A percentile compares a stretch with the other conserved stretches of the same genome.
These are phyloP conservation scores for Neelides folsomi DNA, from an alignment of 2,888 invertebrate species.

Conservation along the genomic window DNA sequence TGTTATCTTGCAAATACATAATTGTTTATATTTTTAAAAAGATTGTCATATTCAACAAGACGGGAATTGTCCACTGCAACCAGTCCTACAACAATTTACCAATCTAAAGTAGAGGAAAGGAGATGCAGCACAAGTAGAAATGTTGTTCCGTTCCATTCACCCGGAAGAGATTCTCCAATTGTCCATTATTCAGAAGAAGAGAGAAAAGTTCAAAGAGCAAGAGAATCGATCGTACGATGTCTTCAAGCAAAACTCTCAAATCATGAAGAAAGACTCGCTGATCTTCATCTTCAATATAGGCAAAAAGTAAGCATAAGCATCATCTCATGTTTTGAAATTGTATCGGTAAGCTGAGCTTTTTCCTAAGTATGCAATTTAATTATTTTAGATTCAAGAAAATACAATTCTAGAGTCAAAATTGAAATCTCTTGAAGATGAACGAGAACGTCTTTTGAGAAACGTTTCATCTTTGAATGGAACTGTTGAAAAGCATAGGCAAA, in stretches of 20 bases:
- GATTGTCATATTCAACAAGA: no score
- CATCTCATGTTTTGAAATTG: background rate
- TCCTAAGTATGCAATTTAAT: no score
- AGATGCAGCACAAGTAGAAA: no score
- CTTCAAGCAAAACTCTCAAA: slow-evolving; percentile 26
- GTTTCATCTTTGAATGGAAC: slow-evolving; percentile 36
- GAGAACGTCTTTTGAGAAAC: slow-evolving; percentile 36
- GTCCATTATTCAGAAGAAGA: background rate
- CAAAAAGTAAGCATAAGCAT: slow-evolving; percentile 16
- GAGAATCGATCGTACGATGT: slow-evolving; percentile 28
- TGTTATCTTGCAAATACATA: no score
- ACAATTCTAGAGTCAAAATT: slow-evolving; percentile 34
- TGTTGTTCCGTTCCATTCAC: no score
- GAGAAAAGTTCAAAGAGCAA: slow-evolving; percentile 25
- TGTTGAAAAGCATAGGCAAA: slow-evolving; percentile 38
- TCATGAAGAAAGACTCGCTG: slow-evolving; percentile 25
- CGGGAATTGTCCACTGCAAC: no score
- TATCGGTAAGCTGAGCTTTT: no score
- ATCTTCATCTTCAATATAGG: slow-evolving; percentile 27
- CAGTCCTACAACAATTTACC: no score
- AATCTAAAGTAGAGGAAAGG: no score
- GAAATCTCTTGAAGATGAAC: slow-evolving; percentile 39
- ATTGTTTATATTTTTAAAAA: no score
- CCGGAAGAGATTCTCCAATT: background rate
- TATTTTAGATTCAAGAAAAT: slow-evolving; percentile 37